Evolutionary conservation across 2,888 invertebrate genomes (phyloP).

Genomic region (Drosophila kambysellisi): DNA sequence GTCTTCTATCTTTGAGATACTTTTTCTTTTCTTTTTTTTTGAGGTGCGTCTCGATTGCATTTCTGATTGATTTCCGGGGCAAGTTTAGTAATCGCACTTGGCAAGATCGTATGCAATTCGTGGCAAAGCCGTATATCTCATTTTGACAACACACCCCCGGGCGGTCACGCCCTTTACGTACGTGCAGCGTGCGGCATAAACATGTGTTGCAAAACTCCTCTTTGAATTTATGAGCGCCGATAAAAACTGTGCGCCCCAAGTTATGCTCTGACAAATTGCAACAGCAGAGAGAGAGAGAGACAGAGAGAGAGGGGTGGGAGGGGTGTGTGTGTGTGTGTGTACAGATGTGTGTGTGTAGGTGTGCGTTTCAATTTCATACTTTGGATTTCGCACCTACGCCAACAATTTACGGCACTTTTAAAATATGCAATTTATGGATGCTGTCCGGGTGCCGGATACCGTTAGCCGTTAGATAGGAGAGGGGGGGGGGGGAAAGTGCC

Average conservation of each 20-base stretch:
- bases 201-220: conserved; percentile 54
- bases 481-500: conserved; percentile 8
- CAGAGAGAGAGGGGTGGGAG: neutral
- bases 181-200: conserved; percentile 24
- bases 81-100: conserved; percentile 2
- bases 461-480: neutral
- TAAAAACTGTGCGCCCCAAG: conserved; percentile 62
- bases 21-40: neutral
- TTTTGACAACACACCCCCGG: conserved; percentile 11
- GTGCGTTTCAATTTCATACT: conserved; percentile 61
- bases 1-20: conserved; percentile 31
- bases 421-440: conserved; percentile 73
- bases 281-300: conserved; percentile 8
- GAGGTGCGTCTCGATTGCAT: conserved; percentile 6
- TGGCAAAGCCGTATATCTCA: conserved; percentile 33
- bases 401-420: conserved; percentile 73
- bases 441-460: conserved; percentile 18
- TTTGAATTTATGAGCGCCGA: conserved; percentile 58
- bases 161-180: neutral
- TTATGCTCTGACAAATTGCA: conserved; percentile 65
- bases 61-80: conserved; percentile 8
- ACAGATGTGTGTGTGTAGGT: neutral
- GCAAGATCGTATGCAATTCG: conserved; percentile 57
- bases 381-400: conserved; percentile 65
- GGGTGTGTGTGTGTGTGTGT: conserved; percentile 5